These are phyloP conservation scores for Planococcus citri DNA, from an alignment of 1,140 invertebrate genomes.

Conservation along the genomic window DNA sequence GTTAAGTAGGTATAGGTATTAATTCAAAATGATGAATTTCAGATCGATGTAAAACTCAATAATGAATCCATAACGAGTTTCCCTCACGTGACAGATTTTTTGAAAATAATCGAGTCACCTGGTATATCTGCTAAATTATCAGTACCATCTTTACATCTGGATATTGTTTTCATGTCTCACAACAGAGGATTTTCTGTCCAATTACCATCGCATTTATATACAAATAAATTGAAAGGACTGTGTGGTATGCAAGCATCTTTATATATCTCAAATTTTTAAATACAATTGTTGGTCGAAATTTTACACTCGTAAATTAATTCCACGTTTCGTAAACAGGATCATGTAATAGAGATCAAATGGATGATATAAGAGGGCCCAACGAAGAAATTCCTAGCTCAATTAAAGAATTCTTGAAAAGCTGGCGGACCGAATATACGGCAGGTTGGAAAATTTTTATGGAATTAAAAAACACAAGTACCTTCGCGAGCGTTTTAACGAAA, in stretches of 20 bases:
- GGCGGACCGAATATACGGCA: slow-evolving; percentile 31
- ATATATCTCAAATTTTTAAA: slow-evolving; percentile 29
- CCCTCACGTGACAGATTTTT: not conserved
- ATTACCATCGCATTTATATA: slow-evolving; percentile 56
- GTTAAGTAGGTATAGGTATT: too few relatives aligned
- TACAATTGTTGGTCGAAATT: too few relatives aligned
- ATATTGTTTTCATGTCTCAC: slow-evolving; percentile 27
- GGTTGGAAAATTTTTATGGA: not conserved
- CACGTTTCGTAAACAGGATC: not conserved
- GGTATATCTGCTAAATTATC: slow-evolving; percentile 21
- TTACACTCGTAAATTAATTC: too few relatives aligned
- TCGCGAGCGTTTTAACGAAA: too few relatives aligned
- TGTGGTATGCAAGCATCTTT: slow-evolving; percentile 44
- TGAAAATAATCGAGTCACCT: slow-evolving; percentile 13
- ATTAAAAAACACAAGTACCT: too few relatives aligned
- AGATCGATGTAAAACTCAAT: not conserved
- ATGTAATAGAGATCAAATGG: slow-evolving; percentile 51
- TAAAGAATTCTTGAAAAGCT: slow-evolving; percentile 46
- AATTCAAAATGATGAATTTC: not conserved
- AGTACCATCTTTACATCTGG: slow-evolving; percentile 25
- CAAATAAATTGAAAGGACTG: slow-evolving; percentile 56
- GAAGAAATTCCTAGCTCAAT: slow-evolving; percentile 36
- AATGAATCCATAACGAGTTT: not conserved
- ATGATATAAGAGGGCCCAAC: slow-evolving; percentile 47
- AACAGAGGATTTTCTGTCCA: slow-evolving; percentile 41